Percentiles rank a stretch among this genome's conserved stretches.
Conservation (phyloP, 2,113 vertebrate genomes). For the Oceanodroma tethys region DNA sequence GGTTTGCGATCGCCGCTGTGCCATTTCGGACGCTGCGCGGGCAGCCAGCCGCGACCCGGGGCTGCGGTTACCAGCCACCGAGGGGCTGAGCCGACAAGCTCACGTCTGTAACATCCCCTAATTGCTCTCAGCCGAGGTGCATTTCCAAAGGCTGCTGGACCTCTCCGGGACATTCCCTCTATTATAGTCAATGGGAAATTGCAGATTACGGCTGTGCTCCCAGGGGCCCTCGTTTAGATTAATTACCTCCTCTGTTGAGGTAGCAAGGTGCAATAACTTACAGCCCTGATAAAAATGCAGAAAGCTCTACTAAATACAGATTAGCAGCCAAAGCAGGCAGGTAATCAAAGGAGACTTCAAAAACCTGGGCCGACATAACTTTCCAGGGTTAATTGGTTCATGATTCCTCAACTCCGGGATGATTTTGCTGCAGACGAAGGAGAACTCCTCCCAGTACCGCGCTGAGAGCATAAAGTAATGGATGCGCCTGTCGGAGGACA, state of each 20-base stretch:
- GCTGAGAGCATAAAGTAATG: neutral
- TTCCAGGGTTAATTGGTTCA: neutral
- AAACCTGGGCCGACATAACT: neutral
- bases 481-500: neutral
- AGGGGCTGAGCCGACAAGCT: neutral
- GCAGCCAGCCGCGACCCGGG: neutral
- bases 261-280: neutral
- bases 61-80: neutral
- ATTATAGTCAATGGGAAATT: neutral
- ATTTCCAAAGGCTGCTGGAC: neutral
- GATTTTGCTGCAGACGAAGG: neutral
- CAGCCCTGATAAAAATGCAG: neutral
- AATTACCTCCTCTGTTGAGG: neutral
- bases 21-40: accelerated
- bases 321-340: neutral
- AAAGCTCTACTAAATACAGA: neutral
- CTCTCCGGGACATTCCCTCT: neutral
- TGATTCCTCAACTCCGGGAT: neutral
- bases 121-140: neutral
- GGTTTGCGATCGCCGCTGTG: accelerated
- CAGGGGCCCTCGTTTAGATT: neutral
- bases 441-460: neutral
- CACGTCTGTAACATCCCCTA: neutral
- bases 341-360: neutral
- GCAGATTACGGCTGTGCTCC: neutral